Evolutionary conservation across 2,113 vertebrate species (phyloP), one percentile per base, ranked within the genome.

Genomic region (Sceloporus tristichus): DNA sequence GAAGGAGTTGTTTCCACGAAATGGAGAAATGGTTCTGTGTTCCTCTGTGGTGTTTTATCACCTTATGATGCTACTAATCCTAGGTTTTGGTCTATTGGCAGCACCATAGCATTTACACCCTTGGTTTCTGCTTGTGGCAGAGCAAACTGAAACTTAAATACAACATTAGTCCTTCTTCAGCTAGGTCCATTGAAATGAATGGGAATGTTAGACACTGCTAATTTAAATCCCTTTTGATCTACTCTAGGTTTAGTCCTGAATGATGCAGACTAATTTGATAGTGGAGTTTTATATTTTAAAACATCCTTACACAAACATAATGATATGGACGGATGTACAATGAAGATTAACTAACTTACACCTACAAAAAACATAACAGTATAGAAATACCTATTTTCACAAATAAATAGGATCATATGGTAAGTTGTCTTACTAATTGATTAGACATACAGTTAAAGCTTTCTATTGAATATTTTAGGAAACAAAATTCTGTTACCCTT

Each of bases 401-500:
- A 62, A 62, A 16, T 62, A 18, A 10, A 70, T 29, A 80, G 29
- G 16, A 42, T 71, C 73, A 80, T 40, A 81, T 11, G 2, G 13
- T 59, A 9, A 81, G 4, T 59, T 27, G 34, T 34, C 34, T 23
- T 10, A 7, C 34, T 56, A 65, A 21, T 29, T 78, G 87, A 85
- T 91, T 86, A 83, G 48, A 91, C 6, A 74, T 18, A 62, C 19
- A 27, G 11, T 40, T 40, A 81, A 75, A 38, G 40, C 62, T 59
- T 82, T 21, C 21, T 34, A 29, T 16, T 84, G 54, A 62, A 84
- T 10, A 85, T 91, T 42, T 42, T n/a, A 83, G 68, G 42, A 21
- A 68, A 91, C 3, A 7, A 84, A 85, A 82, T 79, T 78, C 53
- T 76, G 23, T 97, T 88, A 99, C 99, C 98, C 98, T 98, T 87